phyloP scores from a whole-genome alignment of 2,797 vertebrate genomes.

The Cephalopachus bancanus region DNA sequence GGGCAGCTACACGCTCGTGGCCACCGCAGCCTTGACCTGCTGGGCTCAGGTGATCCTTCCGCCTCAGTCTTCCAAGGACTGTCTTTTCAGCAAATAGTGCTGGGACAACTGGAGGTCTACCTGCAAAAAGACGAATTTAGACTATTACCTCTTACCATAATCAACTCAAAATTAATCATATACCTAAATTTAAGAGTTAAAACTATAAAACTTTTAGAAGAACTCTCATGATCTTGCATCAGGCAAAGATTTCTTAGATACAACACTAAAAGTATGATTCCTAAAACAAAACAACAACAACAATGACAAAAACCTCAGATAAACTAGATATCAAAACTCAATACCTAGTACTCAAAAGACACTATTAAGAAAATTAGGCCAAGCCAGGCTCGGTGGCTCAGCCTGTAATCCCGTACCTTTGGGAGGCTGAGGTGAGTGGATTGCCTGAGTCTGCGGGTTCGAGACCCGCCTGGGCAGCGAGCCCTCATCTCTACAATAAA shows the following conservation, averaged over 20 bases:
- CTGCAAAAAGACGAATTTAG: neutral
- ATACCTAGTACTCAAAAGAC: conserved; percentile 3
- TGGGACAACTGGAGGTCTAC: neutral
- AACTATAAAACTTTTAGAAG: neutral
- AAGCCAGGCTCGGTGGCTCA: neutral
- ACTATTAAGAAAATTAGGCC: neutral
- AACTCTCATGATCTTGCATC: neutral
- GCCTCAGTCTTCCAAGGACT: neutral
- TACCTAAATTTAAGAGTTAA: neutral
- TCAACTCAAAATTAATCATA: neutral
- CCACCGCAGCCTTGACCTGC: too few species aligned
- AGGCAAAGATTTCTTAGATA: neutral
- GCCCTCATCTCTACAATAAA: too few species aligned
- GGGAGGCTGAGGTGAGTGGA: neutral
- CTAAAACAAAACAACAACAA: neutral
- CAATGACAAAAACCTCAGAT: neutral
- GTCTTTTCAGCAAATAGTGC: neutral
- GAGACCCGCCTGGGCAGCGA: neutral
- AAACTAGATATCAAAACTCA: neutral
- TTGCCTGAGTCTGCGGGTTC: neutral
- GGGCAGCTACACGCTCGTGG: too few species aligned
- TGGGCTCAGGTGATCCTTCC: too few species aligned
- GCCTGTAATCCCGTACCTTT: neutral
- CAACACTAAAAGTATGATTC: neutral
- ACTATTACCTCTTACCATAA: neutral